Percentiles rank a stretch among this genome's conserved stretches.
These are phyloP conservation scores for Calephelis virginiensis DNA, from an alignment of 1,140 invertebrate species.

Conservation along the genomic window DNA sequence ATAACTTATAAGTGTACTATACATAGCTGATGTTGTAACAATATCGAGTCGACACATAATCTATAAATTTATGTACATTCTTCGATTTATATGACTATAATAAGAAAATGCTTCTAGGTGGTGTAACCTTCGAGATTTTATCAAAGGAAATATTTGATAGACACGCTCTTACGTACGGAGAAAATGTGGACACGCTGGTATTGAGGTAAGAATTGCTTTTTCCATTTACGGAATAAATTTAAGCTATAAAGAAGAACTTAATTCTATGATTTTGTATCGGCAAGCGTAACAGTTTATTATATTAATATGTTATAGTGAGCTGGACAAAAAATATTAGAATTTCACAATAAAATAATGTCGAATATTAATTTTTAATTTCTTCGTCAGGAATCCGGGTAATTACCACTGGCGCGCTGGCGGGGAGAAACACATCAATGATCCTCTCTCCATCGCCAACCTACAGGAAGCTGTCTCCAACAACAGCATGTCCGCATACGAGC, in stretches of 20 bases:
- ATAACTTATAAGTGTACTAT: no score
- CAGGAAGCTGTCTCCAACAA: conserved; percentile 93
- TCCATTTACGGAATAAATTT: neutral
- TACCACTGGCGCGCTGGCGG: conserved; percentile 98
- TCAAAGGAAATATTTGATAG: conserved; percentile 93
- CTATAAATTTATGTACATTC: neutral
- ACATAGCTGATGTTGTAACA: no score
- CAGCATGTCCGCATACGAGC: conserved; percentile 90
- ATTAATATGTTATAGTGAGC: no score
- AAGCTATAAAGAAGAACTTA: neutral
- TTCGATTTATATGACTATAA: neutral
- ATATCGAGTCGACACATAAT: no score
- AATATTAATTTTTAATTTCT: neutral
- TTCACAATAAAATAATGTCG: no score
- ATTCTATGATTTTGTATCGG: no score
- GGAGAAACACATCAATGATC: conserved; percentile 99
- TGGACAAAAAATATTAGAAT: no score
- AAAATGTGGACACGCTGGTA: conserved; percentile 86
- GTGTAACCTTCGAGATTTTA: conserved; percentile 93
- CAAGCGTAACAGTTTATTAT: no score
- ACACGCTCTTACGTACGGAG: conserved; percentile 89
- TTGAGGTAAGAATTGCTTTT: conserved; percentile 77
- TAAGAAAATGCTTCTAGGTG: conserved; percentile 80
- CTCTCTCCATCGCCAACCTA: conserved; percentile 94
- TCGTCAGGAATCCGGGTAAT: conserved; percentile 91